Conservation (phyloP, 2,797 vertebrate species). For the Crocidura indochinensis region DNA sequence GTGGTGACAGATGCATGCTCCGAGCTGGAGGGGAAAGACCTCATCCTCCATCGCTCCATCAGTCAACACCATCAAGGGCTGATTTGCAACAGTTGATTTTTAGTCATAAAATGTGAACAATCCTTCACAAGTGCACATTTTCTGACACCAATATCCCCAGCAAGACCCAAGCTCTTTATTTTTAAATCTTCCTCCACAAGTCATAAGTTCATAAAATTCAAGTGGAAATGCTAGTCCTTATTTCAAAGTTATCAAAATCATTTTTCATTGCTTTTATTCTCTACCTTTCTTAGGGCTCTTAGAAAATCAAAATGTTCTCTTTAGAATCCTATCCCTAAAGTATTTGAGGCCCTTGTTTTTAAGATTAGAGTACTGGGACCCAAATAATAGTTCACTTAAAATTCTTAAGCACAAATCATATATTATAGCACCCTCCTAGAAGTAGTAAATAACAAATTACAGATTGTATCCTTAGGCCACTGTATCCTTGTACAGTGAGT, state of each 20-base stretch:
- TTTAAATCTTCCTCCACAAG: background rate
- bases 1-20: too few species aligned
- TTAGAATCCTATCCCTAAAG: background rate
- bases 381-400: background rate
- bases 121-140: too few species aligned
- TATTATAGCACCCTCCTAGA: background rate
- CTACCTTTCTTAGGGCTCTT: background rate
- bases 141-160: too few species aligned
- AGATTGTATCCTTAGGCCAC: too few species aligned
- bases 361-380: background rate
- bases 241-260: slow-evolving; percentile 1
- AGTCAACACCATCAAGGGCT: too few species aligned
- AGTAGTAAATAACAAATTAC: background rate
- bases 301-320: slow-evolving; percentile 3
- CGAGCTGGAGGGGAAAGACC: too few species aligned
- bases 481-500: too few species aligned
- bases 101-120: too few species aligned
- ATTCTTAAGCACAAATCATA: background rate
- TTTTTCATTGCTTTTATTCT: background rate
- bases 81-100: too few species aligned
- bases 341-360: slow-evolving; percentile 45
- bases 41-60: too few species aligned
- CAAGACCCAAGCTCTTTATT: too few species aligned
- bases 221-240: slow-evolving; percentile 8
- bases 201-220: background rate